Evolutionary conservation across 2,888 invertebrate genomes (phyloP), one percentile per base, ranked within the genome.

Genomic region (Agrochola lota): DNA sequence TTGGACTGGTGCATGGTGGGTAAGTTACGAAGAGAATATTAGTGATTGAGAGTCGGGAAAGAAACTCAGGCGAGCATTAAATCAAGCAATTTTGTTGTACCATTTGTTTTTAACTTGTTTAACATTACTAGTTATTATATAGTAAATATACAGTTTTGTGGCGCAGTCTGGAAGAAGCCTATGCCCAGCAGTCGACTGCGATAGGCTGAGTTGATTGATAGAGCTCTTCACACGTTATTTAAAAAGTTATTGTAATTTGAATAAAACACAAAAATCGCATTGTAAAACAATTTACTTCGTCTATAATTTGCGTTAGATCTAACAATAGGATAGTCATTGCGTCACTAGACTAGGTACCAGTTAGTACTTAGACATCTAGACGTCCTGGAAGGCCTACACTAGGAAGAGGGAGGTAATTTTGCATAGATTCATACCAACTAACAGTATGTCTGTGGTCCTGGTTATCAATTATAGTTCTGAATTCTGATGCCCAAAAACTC

Each of bases 201-300:
- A 57, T n/a, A 57, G 12, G n/a, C n/a, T 5, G 57, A 57, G 12
- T n/a, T n/a, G 5, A 57, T 57, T 57, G 0, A n/a, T 57, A n/a
- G 1, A n/a, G 12, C n/a, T 57, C n/a, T 26, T 12, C n/a, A n/a
- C 6, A 55, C 4, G 12, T 57, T n/a, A 5, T 57, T 12, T 12
- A n/a, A 7, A 26, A 59, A 59, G n/a, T 7, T 59, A 59, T 23
- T 15, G 57, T 15, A 0, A 60, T 60, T 60, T 40, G 49, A 89
- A 77, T 81, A 66, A 90, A 81, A 89, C 72, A 11, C 72, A 43
- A 1, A 12, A 55, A 64, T 75, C 67, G 79, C 85, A 87, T 89
- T 88, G 89, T 88, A 91, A 92, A 91, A 91, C 92, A 91, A 89
- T 89, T 88, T 91, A 89, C 91, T 91, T 89, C 85, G 79, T 87